Evolutionary conservation across 2,113 vertebrate species (phyloP).

Genomic region (Ammodramus savannarum): DNA sequence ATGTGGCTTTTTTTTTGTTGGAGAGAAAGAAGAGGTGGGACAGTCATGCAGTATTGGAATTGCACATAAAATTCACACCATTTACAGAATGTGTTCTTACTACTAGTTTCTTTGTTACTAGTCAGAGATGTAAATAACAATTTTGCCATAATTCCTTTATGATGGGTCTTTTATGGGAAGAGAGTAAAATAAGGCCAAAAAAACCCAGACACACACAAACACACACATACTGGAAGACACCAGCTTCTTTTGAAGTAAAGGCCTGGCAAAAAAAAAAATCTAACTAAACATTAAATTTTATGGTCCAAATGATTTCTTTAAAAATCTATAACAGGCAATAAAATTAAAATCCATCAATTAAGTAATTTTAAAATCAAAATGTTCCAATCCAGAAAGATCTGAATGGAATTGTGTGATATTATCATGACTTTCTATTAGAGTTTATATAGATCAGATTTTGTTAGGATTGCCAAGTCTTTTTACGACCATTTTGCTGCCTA

Average conservation of each 20-base stretch:
- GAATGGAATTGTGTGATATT: not conserved
- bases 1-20: rapidly evolving
- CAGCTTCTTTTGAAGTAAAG: not conserved
- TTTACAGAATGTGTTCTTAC: not conserved
- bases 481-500: not conserved
- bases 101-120: not conserved
- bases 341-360: not conserved
- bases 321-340: not conserved
- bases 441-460: conserved; percentile 3
- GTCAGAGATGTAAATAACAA: not conserved
- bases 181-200: not conserved
- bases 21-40: not conserved
- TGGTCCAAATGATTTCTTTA: not conserved
- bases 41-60: not conserved
- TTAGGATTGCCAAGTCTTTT: not conserved
- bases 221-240: not conserved
- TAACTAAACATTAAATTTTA: not conserved
- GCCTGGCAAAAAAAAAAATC: not conserved
- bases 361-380: not conserved
- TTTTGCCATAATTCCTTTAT: not conserved
- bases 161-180: not conserved
- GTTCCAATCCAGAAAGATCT: not conserved
- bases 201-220: not conserved
- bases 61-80: not conserved
- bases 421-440: not conserved